Evolutionary conservation across 92 coral and sea anemone species (phyloP).

Genomic region (Diadumene lineata): DNA sequence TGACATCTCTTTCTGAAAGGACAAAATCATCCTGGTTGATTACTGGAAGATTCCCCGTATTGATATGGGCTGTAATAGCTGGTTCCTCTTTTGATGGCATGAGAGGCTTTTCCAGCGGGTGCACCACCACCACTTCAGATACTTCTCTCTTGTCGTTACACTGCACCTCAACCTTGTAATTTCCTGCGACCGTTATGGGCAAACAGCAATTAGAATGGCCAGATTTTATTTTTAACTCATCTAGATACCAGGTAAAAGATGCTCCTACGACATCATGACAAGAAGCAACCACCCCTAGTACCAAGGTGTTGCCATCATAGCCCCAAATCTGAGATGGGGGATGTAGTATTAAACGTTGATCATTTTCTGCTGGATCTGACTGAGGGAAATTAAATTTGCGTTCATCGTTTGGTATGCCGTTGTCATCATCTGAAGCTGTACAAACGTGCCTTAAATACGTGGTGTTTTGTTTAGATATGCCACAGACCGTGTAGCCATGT

Average conservation of each 20-base stretch:
- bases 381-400: background rate
- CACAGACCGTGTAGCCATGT: constrained; percentile 29
- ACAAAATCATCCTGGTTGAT: too few species aligned
- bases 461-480: too few species aligned
- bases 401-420: too few species aligned
- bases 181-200: constrained; percentile 33
- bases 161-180: too few species aligned
- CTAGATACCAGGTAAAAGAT: constrained; percentile 42
- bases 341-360: constrained; percentile 29
- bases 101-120: too few species aligned
- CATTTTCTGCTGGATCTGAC: background rate
- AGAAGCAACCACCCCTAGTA: constrained; percentile 58
- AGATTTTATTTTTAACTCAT: constrained; percentile 28
- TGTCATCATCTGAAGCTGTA: background rate
- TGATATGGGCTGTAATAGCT: too few species aligned
- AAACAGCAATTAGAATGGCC: constrained; percentile 31
- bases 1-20: too few species aligned
- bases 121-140: too few species aligned
- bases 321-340: constrained; percentile 70
- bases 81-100: too few species aligned
- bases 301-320: constrained; percentile 22
- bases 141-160: too few species aligned
- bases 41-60: too few species aligned
- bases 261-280: constrained; percentile 24
- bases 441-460: too few species aligned